phyloP scores from a whole-genome alignment of 2,113 vertebrate species.

The Cephalopterus ornatus region DNA sequence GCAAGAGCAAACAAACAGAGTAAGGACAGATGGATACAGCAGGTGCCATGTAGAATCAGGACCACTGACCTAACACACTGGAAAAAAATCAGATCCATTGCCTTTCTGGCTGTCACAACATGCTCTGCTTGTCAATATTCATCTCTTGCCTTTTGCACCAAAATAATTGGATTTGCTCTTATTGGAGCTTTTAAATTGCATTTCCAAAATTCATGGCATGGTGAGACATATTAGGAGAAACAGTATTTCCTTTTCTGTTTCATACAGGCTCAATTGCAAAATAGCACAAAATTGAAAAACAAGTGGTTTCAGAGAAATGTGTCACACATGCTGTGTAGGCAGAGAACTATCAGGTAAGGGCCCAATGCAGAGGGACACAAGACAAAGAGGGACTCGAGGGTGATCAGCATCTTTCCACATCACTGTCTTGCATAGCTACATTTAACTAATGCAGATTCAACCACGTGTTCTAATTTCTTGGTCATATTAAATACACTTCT shows the following conservation, averaged over 20 bases:
- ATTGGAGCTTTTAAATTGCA: not conserved
- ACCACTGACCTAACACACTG: not conserved
- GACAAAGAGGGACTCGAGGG: not conserved
- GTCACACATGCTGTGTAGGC: not conserved
- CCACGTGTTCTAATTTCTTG: not conserved
- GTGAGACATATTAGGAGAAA: not conserved
- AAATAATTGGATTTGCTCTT: not conserved
- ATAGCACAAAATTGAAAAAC: not conserved
- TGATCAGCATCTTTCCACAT: not conserved
- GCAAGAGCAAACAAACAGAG: not conserved
- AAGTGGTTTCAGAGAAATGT: not conserved
- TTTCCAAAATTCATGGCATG: not conserved
- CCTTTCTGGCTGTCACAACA: not conserved
- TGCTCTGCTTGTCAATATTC: fast-evolving
- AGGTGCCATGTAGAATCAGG: not conserved
- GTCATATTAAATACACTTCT: not conserved
- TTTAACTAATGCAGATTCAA: not conserved
- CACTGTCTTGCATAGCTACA: not conserved
- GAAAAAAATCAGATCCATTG: not conserved
- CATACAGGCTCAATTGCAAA: not conserved
- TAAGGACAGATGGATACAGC: not conserved
- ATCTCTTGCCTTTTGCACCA: not conserved
- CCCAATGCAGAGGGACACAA: not conserved
- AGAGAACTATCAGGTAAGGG: not conserved
- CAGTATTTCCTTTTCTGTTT: not conserved